Conservation (phyloP, 2,888 invertebrate genomes). For the Heliconius erato region DNA sequence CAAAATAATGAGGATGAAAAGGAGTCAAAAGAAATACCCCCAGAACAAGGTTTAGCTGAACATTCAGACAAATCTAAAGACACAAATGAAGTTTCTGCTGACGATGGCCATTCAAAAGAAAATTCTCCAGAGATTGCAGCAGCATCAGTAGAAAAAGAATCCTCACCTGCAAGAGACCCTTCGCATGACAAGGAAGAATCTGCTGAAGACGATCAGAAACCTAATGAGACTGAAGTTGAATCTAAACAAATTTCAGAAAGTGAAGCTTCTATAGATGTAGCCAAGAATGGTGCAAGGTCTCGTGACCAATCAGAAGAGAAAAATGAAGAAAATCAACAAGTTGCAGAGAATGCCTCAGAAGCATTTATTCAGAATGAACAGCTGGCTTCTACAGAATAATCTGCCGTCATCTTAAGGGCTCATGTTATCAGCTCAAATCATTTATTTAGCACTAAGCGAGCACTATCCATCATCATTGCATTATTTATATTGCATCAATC, state of each 20-base stretch:
- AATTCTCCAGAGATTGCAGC: conserved; percentile 55
- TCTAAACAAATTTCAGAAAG: conserved; percentile 66
- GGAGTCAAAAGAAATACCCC: conserved; percentile 69
- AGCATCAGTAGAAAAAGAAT: conserved; percentile 60
- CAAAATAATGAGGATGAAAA: conserved; percentile 59
- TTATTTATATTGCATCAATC: conserved; percentile 77
- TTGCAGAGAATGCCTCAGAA: conserved; percentile 75
- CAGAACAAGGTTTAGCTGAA: conserved; percentile 56
- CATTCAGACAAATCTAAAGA: conserved; percentile 52
- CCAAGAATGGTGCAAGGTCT: conserved; percentile 80
- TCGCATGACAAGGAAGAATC: conserved; percentile 62
- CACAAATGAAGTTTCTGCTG: conserved; percentile 50
- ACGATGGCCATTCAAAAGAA: conserved; percentile 53
- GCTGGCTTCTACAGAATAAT: conserved; percentile 73
- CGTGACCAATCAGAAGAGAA: conserved; percentile 79
- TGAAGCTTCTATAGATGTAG: conserved; percentile 67
- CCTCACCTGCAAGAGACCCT: conserved; percentile 63
- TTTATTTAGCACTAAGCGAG: conserved; percentile 79
- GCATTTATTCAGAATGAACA: conserved; percentile 80
- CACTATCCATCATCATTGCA: conserved; percentile 76
- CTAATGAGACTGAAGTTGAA: conserved; percentile 63
- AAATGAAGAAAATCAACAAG: conserved; percentile 61
- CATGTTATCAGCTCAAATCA: conserved; percentile 81
- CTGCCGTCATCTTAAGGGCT: conserved; percentile 55
- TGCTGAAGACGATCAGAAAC: conserved; percentile 60